A percentile compares a stretch with the other conserved stretches of the same genome.
These are phyloP conservation scores for Ariolimax columbianus DNA, from an alignment of 2,888 invertebrate genomes.

Conservation along the genomic window DNA sequence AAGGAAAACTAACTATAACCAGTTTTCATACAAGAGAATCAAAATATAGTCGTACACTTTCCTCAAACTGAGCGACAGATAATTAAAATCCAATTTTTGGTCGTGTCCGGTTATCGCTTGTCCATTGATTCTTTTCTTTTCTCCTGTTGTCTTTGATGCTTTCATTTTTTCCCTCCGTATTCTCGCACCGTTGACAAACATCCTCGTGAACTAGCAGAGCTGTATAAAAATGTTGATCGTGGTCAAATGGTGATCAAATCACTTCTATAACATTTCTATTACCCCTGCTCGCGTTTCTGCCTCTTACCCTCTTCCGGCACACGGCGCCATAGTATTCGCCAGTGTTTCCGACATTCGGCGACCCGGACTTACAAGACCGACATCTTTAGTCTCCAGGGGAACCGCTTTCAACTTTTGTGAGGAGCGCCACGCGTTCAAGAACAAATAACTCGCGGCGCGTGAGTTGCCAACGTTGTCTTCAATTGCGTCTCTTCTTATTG, in stretches of 20 bases:
- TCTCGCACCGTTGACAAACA: conserved; percentile 28
- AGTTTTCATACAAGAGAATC: no score
- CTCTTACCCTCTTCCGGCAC: conserved; percentile 34
- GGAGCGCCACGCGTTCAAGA: conserved; percentile 45
- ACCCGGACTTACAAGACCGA: not conserved
- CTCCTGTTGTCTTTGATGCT: conserved; percentile 16
- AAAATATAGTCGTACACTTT: no score
- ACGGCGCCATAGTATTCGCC: conserved; percentile 19
- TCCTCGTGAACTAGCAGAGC: not conserved
- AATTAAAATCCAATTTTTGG: conserved; percentile 30
- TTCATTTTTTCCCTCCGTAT: conserved; percentile 11
- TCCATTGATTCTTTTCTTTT: conserved; percentile 14
- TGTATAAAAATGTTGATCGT: conserved; percentile 42
- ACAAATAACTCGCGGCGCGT: conserved; percentile 48
- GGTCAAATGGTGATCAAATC: conserved; percentile 37
- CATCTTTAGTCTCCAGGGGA: not conserved
- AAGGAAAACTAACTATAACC: no score
- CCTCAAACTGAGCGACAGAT: not conserved
- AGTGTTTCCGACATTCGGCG: conserved; percentile 5
- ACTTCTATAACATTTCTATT: conserved; percentile 30
- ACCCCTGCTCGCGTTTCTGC: conserved; percentile 21
- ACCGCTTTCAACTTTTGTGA: not conserved
- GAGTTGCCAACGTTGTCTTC: conserved; percentile 26
- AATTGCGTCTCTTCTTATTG: conserved; percentile 32
- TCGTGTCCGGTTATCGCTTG: conserved; percentile 11